Evolutionary conservation across 2,797 vertebrate genomes (phyloP), one percentile per base, ranked within the genome.

Genomic region (Moxostoma hubbsi): DNA sequence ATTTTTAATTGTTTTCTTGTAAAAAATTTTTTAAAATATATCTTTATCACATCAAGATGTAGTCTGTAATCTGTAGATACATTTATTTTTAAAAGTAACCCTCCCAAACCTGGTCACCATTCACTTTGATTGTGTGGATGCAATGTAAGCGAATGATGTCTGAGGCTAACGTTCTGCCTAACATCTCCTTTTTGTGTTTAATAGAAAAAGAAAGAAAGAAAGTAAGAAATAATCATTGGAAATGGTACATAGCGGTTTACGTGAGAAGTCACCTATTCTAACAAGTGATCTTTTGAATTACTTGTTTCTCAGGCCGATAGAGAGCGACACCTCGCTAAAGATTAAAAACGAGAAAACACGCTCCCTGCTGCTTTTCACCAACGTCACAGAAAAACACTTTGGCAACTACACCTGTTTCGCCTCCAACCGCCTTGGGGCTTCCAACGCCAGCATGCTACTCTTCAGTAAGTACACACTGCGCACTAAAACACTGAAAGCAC

Each of bases 381-480:
- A 97, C 36, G 96, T 97, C 86, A 97, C 96, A 73, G 92, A 94
- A 86, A 95, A 96, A 86, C 94, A 97, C 85, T 97, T 97, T 77
- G 96, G 96, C 87, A 97, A 97, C 93, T 97, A 97, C 92, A 97
- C 96, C 82, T 97, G 96, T 90, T 92, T 95, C n/a, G 96, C 96
- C 61, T 94, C 94, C 53, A 97, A 97, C 92, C 92, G 91, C 75
- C 92, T 97, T 63, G 96, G 96, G 80, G 88, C 92, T 9, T 95
- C 94, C 90, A 97, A 96, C 80, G 94, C 94, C 90, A 97, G 95
- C 90, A 95, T 97, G 94, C 91, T 96, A 83, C 95, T 97, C 77
- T 93, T 96, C 87, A 92, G 96, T 97, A 92, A 92, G 96, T 96
- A 55, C 49, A 50, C 61, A n/a, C 45, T 18, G 43, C 24, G 24